Conservation (phyloP, 2,113 vertebrate species). For the Cochlearius cochlearius region DNA sequence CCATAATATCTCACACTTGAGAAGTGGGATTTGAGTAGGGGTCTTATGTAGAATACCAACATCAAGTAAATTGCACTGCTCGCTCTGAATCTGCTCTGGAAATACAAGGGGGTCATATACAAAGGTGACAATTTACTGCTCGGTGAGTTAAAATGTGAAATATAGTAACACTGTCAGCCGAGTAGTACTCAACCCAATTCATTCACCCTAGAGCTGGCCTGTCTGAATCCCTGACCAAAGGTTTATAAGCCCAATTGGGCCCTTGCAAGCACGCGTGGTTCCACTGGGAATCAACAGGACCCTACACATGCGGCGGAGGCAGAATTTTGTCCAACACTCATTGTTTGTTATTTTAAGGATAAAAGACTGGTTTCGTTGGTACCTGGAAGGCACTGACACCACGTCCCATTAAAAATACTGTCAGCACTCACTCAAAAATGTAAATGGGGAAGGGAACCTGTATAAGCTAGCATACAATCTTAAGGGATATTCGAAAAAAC, state of each 20-base stretch:
- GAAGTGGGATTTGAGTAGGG: not conserved
- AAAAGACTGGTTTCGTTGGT: not conserved
- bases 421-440: not conserved
- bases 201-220: not conserved
- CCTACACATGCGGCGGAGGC: not conserved
- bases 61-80: not conserved
- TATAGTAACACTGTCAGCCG: not conserved
- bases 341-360: not conserved
- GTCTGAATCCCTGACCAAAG: not conserved
- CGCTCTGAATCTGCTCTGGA: not conserved
- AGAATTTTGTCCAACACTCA: not conserved
- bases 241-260: not conserved
- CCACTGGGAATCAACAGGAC: not conserved
- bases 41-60: not conserved
- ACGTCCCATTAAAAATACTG: not conserved
- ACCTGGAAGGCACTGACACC: not conserved
- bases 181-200: not conserved
- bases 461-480: not conserved
- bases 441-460: not conserved
- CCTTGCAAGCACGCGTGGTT: not conserved
- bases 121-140: not conserved
- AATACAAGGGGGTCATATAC: not conserved
- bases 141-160: not conserved
- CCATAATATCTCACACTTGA: not conserved
- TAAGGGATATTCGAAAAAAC: not conserved